phyloP scores from a whole-genome alignment of 1,140 invertebrate species.

The Aphidius ervi region DNA sequence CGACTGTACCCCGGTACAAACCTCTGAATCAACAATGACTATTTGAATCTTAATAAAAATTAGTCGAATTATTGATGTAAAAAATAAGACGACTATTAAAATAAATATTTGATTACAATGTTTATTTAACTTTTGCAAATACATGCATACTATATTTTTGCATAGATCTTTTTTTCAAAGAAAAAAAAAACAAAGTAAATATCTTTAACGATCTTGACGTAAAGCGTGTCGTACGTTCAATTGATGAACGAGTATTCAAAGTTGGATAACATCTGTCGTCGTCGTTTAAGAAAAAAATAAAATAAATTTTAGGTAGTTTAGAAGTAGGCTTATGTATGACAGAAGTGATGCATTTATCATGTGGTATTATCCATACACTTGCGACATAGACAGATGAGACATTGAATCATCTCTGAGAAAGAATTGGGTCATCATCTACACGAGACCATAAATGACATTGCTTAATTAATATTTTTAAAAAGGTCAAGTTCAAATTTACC shows the following conservation, averaged over 20 bases:
- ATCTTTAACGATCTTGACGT: background rate
- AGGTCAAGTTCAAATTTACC: slow-evolving; percentile 2
- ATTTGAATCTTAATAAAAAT: no score
- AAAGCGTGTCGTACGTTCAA: slow-evolving; percentile 1
- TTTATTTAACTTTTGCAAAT: no score
- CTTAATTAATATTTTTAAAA: slow-evolving; percentile 10
- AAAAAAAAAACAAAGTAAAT: no score
- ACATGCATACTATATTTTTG: no score
- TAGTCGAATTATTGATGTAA: no score
- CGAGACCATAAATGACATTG: background rate
- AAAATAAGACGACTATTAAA: no score
- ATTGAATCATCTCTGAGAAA: slow-evolving; percentile 2
- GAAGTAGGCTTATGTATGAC: background rate
- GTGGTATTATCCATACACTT: slow-evolving; percentile 23
- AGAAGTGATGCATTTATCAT: slow-evolving; percentile 25
- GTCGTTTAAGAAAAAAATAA: background rate
- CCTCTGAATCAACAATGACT: no score
- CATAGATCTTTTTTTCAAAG: no score
- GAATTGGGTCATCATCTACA: background rate
- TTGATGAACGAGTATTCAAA: slow-evolving; percentile 4
- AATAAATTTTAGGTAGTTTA: no score
- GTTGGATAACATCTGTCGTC: slow-evolving; percentile 16
- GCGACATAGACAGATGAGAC: slow-evolving; percentile 15
- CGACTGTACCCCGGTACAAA: no score
- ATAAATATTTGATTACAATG: no score